These are phyloP conservation scores for Enteromius mattozi DNA, from an alignment of 2,797 vertebrate genomes.

Conservation along the genomic window DNA sequence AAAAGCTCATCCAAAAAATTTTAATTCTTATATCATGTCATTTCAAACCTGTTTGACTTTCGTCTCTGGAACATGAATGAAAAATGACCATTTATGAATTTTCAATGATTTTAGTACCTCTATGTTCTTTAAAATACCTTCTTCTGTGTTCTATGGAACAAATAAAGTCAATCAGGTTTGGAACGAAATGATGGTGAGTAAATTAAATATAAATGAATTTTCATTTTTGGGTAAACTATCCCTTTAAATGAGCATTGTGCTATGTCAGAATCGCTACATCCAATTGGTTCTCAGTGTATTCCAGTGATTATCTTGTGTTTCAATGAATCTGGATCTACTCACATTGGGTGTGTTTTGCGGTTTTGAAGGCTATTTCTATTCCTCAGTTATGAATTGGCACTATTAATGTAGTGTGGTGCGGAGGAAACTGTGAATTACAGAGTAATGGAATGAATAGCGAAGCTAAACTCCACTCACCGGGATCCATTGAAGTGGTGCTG, in stretches of 20 bases:
- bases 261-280: not conserved
- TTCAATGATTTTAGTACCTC: not conserved
- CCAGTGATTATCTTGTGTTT: not conserved
- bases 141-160: not conserved
- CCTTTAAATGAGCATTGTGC: not conserved
- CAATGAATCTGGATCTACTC: conserved; percentile 6
- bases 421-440: conserved; percentile 32
- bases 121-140: not conserved
- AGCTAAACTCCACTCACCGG: conserved; percentile 20
- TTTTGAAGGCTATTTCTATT: conserved; percentile 12
- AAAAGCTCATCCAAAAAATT: too few species aligned
- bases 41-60: not conserved
- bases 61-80: not conserved
- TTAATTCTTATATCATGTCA: too few species aligned
- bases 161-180: not conserved
- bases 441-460: conserved; percentile 27
- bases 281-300: not conserved
- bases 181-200: not conserved
- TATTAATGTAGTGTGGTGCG: conserved; percentile 39
- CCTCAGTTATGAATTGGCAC: conserved; percentile 36
- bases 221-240: not conserved
- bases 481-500: conserved; percentile 30
- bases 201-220: not conserved
- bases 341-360: not conserved
- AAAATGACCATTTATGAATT: not conserved